Percentiles rank a stretch among this genome's conserved stretches.
Conservation (phyloP, 2,113 vertebrate species). For the Aldabrachelys gigantea region DNA sequence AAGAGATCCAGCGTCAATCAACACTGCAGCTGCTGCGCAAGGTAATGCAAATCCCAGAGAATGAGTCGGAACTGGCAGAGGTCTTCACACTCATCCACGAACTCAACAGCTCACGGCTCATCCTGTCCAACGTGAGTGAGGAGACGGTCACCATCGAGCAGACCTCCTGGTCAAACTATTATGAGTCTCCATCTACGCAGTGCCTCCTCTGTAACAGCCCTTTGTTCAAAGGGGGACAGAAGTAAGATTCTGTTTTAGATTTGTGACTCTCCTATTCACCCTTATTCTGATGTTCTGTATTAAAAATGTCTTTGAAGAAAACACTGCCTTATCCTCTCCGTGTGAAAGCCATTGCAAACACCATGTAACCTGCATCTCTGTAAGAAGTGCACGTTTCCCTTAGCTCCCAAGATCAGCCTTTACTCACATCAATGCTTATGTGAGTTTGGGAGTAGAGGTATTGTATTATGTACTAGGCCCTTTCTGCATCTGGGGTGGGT, state of each 20-base stretch:
- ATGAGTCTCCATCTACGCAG: conserved; percentile 88
- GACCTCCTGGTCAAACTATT: conserved; percentile 94
- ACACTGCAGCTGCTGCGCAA: conserved; percentile 91
- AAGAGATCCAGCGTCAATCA: conserved; percentile 90
- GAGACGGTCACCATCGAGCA: conserved; percentile 86
- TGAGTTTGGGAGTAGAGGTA: not conserved
- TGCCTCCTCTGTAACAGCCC: conserved; percentile 91
- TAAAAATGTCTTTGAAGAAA: not conserved
- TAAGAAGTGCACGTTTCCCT: not conserved
- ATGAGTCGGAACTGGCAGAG: conserved; percentile 90
- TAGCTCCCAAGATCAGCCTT: not conserved
- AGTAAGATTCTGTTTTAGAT: conserved; percentile 82
- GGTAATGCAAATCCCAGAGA: conserved; percentile 92
- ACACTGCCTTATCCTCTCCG: not conserved
- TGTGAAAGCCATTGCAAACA: not conserved
- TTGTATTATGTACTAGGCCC: not conserved
- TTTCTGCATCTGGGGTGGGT: not conserved
- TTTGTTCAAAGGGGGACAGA: conserved; percentile 91
- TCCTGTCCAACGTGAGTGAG: conserved; percentile 85
- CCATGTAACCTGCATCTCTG: not conserved
- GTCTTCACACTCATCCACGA: conserved; percentile 91
- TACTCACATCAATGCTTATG: not conserved
- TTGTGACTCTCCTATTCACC: not conserved
- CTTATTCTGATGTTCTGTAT: not conserved
- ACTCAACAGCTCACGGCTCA: conserved; percentile 90